Evolutionary conservation across 2,797 vertebrate species (phyloP).

Genomic region (Oryzias dopingdopingensis): DNA sequence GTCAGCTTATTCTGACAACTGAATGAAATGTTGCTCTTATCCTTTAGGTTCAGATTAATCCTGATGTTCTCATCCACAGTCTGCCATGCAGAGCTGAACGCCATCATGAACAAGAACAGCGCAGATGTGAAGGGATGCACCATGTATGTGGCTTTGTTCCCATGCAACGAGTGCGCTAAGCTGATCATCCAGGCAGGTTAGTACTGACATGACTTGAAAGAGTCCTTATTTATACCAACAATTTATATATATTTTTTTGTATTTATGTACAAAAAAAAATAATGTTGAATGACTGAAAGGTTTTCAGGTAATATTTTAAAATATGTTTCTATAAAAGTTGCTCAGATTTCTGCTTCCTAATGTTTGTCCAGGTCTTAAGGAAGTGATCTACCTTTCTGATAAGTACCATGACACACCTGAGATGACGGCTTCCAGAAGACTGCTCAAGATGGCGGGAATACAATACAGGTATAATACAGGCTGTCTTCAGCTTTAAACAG

Average conservation of each 20-base stretch:
- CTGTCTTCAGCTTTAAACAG: not conserved
- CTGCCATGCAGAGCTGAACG: conserved; percentile 93
- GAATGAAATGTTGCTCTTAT: no score
- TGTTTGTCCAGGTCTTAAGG: conserved; percentile 82
- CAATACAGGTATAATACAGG: conserved; percentile 70
- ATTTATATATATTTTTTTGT: no score
- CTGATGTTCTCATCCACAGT: conserved; percentile 69
- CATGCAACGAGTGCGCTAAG: conserved; percentile 95
- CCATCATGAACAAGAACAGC: conserved; percentile 97
- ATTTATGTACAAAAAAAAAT: no score
- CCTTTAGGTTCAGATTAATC: not conserved
- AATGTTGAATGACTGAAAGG: no score
- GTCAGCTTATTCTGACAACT: no score
- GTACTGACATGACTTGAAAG: not conserved
- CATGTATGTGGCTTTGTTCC: conserved; percentile 94
- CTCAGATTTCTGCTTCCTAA: not conserved
- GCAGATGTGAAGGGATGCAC: conserved; percentile 92
- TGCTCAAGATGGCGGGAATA: conserved; percentile 84
- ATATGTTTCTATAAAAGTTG: not conserved
- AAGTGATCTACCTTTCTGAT: conserved; percentile 92
- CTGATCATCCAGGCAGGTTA: conserved; percentile 88
- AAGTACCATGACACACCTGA: conserved; percentile 85
- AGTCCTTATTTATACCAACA: not conserved
- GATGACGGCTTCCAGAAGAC: conserved; percentile 82
- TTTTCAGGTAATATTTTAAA: no score